phyloP scores from a whole-genome alignment of 1,140 invertebrate species.

The Anoplophora glabripennis region DNA sequence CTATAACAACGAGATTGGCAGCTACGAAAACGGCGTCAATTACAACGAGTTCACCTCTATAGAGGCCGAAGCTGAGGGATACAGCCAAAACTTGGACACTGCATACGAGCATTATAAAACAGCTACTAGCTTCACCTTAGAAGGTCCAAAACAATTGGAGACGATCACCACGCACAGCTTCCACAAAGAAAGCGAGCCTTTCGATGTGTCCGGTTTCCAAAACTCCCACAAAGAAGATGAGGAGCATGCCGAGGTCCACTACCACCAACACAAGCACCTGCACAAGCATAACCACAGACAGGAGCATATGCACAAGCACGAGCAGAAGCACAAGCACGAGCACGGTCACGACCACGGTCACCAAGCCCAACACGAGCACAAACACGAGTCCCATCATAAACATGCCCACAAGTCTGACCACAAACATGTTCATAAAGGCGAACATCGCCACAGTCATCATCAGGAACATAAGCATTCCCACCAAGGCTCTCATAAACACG shows the following conservation, averaged over 20 bases:
- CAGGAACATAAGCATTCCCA: constrained; percentile 10
- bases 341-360: constrained; percentile 17
- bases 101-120: constrained; percentile 28
- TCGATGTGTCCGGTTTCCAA: not conserved
- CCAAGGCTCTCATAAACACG: not conserved
- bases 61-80: not conserved
- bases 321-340: constrained; percentile 12
- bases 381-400: constrained; percentile 12
- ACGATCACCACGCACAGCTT: constrained; percentile 26
- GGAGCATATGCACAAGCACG: constrained; percentile 20
- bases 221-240: constrained; percentile 4
- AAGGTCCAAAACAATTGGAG: constrained; percentile 32
- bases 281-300: constrained; percentile 24
- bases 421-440: constrained; percentile 24
- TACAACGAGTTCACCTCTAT: not conserved
- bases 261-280: constrained; percentile 23
- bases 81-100: not conserved
- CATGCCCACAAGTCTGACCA: constrained; percentile 15
- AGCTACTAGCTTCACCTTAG: constrained; percentile 20
- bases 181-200: not conserved
- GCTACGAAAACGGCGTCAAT: too few species aligned
- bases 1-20: constrained; percentile 5
- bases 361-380: constrained; percentile 11
- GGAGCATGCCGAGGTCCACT: constrained; percentile 23
- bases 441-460: constrained; percentile 26